phyloP scores from a whole-genome alignment of 2,113 vertebrate species.

The Copsychus sechellarum region DNA sequence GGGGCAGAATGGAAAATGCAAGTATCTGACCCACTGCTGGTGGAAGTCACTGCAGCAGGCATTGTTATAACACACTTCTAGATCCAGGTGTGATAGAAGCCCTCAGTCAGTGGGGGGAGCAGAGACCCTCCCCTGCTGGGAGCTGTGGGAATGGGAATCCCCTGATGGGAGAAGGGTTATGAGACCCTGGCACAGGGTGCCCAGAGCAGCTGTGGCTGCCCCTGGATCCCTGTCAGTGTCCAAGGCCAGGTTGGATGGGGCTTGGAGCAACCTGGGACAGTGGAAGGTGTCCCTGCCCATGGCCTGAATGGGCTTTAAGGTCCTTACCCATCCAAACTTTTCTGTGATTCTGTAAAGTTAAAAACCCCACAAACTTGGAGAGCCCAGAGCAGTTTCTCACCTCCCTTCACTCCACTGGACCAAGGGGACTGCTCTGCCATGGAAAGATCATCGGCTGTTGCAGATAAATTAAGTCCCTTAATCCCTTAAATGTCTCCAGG shows the following conservation, averaged over 20 bases:
- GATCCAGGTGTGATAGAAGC: neutral
- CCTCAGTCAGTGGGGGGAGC: neutral
- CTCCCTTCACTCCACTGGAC: neutral
- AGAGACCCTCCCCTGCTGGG: neutral
- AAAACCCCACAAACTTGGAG: neutral
- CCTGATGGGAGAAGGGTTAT: neutral
- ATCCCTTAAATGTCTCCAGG: neutral
- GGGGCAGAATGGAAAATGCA: neutral
- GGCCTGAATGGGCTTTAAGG: neutral
- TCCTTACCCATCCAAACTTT: neutral
- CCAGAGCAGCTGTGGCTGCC: neutral
- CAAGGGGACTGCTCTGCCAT: neutral
- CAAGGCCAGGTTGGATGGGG: neutral
- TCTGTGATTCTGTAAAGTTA: neutral
- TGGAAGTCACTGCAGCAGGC: neutral
- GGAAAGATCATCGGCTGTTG: neutral
- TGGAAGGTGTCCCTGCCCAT: neutral
- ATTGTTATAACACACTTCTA: neutral
- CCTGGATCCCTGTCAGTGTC: neutral
- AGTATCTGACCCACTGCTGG: neutral
- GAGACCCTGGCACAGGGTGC: neutral
- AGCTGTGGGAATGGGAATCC: neutral
- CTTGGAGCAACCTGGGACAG: neutral
- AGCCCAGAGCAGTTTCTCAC: neutral
- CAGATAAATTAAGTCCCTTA: neutral